phyloP scores from a whole-genome alignment of 2,113 vertebrate genomes.

The Chelonoidis abingdonii region DNA sequence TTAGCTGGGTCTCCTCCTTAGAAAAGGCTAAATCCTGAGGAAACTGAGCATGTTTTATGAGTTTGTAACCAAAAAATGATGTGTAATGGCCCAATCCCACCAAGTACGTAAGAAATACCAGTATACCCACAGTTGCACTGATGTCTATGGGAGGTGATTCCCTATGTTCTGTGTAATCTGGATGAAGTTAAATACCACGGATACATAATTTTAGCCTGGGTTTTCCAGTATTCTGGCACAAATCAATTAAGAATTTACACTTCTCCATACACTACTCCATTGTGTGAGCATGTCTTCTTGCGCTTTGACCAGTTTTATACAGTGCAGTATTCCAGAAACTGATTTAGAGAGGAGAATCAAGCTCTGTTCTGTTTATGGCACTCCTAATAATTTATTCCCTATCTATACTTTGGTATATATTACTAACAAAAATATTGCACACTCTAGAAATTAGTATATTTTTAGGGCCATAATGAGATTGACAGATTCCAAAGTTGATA shows the following conservation, averaged over 20 bases:
- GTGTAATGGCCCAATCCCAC: not conserved
- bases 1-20: not conserved
- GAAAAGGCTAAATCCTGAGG: not conserved
- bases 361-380: not conserved
- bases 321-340: not conserved
- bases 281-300: not conserved
- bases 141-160: not conserved
- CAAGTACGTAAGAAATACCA: not conserved
- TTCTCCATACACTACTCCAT: not conserved
- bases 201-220: not conserved
- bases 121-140: not conserved
- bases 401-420: not conserved
- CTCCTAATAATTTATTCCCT: not conserved
- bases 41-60: not conserved
- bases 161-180: not conserved
- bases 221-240: not conserved
- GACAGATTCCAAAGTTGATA: not conserved
- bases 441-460: not conserved
- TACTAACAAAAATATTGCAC: not conserved
- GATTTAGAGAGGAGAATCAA: not conserved
- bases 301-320: not conserved
- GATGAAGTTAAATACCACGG: not conserved
- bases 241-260: conserved; percentile 5
- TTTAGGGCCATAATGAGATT: not conserved
- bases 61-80: not conserved